Evolutionary conservation across 30 jellyfish, hydroid and myxozoan genomes (phyloP).

Genomic region (Aurelia aurita complex sp. Pacific): DNA sequence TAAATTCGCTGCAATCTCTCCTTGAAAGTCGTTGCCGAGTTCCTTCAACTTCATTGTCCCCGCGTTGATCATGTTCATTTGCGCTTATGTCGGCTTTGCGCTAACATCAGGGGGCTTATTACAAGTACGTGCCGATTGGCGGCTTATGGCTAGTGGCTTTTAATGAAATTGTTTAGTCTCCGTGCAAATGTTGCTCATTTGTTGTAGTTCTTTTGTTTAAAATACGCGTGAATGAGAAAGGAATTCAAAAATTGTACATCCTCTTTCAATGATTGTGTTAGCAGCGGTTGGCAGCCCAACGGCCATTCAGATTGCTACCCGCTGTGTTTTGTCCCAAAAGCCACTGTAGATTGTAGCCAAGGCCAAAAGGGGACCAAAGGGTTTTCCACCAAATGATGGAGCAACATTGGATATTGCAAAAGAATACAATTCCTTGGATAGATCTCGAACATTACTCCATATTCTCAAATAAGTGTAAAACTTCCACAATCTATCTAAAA

Average conservation of each 20-base stretch:
- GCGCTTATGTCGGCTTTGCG: constrained; percentile 55
- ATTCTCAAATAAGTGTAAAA: too few relatives aligned
- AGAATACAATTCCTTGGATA: too few relatives aligned
- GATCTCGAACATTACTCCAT: too few relatives aligned
- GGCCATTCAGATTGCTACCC: background rate
- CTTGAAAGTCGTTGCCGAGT: background rate
- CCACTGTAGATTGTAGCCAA: background rate
- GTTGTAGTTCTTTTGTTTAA: constrained; percentile 5
- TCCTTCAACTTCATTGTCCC: constrained; percentile 10
- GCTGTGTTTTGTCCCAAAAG: background rate
- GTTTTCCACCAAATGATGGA: too few relatives aligned
- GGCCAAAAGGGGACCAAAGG: too few relatives aligned
- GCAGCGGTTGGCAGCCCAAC: constrained; percentile 29
- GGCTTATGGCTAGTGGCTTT: constrained; percentile 4
- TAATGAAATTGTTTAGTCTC: constrained; percentile 12
- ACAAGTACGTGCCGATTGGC: constrained; percentile 8
- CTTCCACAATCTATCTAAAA: too few relatives aligned
- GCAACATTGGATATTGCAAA: too few relatives aligned
- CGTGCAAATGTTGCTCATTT: constrained; percentile 36
- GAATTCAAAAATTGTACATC: constrained; percentile 51
- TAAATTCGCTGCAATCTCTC: background rate
- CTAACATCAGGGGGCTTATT: constrained; percentile 64
- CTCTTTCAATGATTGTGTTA: constrained; percentile 18
- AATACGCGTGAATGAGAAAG: background rate
- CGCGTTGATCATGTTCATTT: constrained; percentile 15